Conservation (phyloP, 2,797 vertebrate genomes). For the Steatocranus sp. region DNA sequence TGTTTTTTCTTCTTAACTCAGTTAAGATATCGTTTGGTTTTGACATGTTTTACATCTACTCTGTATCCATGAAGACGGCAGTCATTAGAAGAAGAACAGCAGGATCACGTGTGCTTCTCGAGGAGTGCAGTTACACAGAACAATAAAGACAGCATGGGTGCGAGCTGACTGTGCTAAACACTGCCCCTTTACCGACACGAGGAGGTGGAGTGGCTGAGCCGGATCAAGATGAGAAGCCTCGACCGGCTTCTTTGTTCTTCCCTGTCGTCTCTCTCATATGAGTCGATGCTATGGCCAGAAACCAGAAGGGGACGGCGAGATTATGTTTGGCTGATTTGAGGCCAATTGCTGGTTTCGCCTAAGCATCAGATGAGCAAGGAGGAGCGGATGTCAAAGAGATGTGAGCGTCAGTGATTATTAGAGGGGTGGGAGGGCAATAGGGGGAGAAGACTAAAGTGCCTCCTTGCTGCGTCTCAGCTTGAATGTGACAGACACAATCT, state of each 20-base stretch:
- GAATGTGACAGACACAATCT: slow-evolving; percentile 62
- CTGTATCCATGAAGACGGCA: background rate
- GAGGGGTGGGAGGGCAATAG: slow-evolving; percentile 37
- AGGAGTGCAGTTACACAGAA: slow-evolving; percentile 74
- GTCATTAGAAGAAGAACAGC: background rate
- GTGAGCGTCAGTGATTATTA: slow-evolving; percentile 74
- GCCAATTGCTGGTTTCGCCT: slow-evolving; percentile 71
- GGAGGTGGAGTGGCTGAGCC: slow-evolving; percentile 28
- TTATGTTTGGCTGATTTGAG: slow-evolving; percentile 75
- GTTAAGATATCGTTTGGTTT: background rate
- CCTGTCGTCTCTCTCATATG: slow-evolving; percentile 1
- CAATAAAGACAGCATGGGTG: slow-evolving; percentile 58
- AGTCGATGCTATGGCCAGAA: slow-evolving; percentile 18
- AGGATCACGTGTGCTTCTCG: slow-evolving; percentile 41
- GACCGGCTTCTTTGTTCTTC: slow-evolving; percentile 39
- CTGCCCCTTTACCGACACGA: slow-evolving; percentile 39
- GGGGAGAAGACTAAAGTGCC: slow-evolving; percentile 35
- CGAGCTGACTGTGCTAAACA: slow-evolving; percentile 66
- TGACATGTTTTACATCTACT: background rate
- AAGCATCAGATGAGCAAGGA: slow-evolving; percentile 38
- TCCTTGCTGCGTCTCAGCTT: slow-evolving; percentile 54
- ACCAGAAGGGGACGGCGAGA: slow-evolving; percentile 50
- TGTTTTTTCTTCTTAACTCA: background rate
- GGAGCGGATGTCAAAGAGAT: slow-evolving; percentile 51
- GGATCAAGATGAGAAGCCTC: slow-evolving; percentile 37